Conservation (phyloP, 2,797 vertebrate species). For the Forpus xanthops region DNA sequence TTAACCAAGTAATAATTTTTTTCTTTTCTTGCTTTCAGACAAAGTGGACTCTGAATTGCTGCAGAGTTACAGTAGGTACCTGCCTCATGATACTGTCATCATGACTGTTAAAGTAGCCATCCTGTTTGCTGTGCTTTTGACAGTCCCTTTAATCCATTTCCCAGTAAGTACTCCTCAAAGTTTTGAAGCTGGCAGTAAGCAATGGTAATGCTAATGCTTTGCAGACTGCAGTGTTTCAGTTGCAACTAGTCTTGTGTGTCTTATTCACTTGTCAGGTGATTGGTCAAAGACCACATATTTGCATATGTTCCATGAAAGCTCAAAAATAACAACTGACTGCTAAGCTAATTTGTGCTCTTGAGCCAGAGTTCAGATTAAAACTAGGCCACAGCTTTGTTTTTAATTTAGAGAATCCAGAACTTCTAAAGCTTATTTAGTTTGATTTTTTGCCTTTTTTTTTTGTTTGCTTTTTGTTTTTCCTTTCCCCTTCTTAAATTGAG, state of each 20-base stretch:
- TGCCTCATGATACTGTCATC: slow-evolving; percentile 84
- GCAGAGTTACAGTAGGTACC: slow-evolving; percentile 80
- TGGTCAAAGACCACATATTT: slow-evolving; percentile 74
- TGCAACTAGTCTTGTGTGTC: slow-evolving; percentile 66
- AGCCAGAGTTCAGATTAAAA: slow-evolving; percentile 69
- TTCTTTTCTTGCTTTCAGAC: slow-evolving; percentile 73
- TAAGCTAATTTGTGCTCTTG: slow-evolving; percentile 75
- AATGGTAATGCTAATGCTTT: slow-evolving; percentile 67
- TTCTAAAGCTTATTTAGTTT: slow-evolving; percentile 64
- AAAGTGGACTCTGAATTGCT: slow-evolving; percentile 89
- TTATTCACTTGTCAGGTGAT: slow-evolving; percentile 74
- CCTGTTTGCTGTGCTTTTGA: slow-evolving; percentile 87
- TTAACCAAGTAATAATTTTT: slow-evolving; percentile 1
- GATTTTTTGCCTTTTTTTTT: background rate
- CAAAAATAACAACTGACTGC: slow-evolving; percentile 68
- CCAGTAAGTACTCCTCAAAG: slow-evolving; percentile 83
- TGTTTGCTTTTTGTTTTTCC: background rate
- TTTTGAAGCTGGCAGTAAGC: slow-evolving; percentile 21
- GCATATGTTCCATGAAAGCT: slow-evolving; percentile 68
- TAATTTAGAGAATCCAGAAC: slow-evolving; percentile 67
- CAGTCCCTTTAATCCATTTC: slow-evolving; percentile 94
- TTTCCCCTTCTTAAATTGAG: slow-evolving; percentile 13
- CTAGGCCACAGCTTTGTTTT: slow-evolving; percentile 72
- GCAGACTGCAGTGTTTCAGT: slow-evolving; percentile 62
- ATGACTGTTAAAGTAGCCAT: slow-evolving; percentile 86